These are phyloP conservation scores for Caenorhabditis briggsae DNA, from an alignment of 1,140 invertebrate species.

Conservation along the genomic window DNA sequence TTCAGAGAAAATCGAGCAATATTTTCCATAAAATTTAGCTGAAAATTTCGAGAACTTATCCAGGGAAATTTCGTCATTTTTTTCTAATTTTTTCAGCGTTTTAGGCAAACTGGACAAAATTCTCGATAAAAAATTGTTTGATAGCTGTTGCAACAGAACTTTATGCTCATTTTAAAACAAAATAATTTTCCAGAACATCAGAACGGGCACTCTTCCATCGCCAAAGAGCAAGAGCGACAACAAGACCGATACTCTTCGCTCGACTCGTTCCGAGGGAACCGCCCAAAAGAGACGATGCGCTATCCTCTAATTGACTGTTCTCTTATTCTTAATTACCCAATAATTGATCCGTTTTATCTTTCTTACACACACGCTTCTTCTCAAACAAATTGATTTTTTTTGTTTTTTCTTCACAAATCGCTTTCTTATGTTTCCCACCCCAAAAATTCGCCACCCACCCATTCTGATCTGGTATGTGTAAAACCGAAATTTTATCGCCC, in stretches of 20 bases:
- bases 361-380: not conserved
- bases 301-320: constrained; percentile 51
- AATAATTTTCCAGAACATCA: constrained; percentile 1
- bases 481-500: constrained; percentile 49
- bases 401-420: too few relatives aligned
- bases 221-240: constrained; percentile 17
- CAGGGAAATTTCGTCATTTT: too few relatives aligned
- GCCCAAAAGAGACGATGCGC: constrained; percentile 48
- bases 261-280: constrained; percentile 41
- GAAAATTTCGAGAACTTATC: too few relatives aligned
- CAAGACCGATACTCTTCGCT: constrained; percentile 58
- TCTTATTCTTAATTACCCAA: not conserved
- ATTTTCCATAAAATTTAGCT: too few relatives aligned
- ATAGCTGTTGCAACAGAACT: too few relatives aligned
- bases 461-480: constrained; percentile 37
- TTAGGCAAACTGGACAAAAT: too few relatives aligned
- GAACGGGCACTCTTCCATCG: constrained; percentile 38
- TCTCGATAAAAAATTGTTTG: too few relatives aligned
- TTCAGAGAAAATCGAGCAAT: too few relatives aligned
- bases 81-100: too few relatives aligned
- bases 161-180: not conserved
- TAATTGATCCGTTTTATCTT: not conserved
- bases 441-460: not conserved
- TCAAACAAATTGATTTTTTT: too few relatives aligned
- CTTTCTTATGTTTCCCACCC: not conserved